A percentile compares a stretch with the other conserved stretches of the same genome.
Conservation (phyloP, 2,888 invertebrate species). For the Mycalesis mineus region DNA sequence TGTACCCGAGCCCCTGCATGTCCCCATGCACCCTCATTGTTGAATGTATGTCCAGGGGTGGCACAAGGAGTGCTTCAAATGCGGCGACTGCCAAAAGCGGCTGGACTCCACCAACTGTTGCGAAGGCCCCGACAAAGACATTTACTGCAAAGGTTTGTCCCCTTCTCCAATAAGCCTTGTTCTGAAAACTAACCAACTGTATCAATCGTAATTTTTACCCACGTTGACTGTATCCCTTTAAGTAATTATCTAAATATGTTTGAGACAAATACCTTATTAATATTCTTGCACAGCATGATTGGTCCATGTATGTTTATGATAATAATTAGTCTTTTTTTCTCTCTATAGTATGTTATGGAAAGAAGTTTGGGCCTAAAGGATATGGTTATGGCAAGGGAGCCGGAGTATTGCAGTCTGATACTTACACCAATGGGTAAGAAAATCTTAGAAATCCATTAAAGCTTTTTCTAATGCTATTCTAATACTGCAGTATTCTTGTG, state of each 20-base stretch:
- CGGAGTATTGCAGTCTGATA: slow-evolving; percentile 94
- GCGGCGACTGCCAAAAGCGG: slow-evolving; percentile 90
- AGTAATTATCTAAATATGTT: not conserved
- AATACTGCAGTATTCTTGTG: no score
- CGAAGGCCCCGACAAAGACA: slow-evolving; percentile 96
- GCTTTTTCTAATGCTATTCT: slow-evolving; percentile 59
- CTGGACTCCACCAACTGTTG: slow-evolving; percentile 95
- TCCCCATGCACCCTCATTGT: slow-evolving; percentile 46
- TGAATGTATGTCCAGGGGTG: slow-evolving; percentile 84
- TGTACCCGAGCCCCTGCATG: slow-evolving; percentile 60
- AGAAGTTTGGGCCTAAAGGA: slow-evolving; percentile 98
- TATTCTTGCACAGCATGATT: slow-evolving; percentile 25
- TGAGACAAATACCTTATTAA: slow-evolving; percentile 13
- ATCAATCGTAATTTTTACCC: slow-evolving; percentile 2
- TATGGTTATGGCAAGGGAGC: slow-evolving; percentile 98
- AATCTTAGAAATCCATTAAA: slow-evolving; percentile 39
- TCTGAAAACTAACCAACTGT: slow-evolving; percentile 17
- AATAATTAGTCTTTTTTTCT: slow-evolving; percentile 49
- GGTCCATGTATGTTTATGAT: slow-evolving; percentile 18
- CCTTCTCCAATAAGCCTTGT: slow-evolving; percentile 23
- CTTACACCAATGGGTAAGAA: slow-evolving; percentile 88
- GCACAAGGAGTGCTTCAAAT: slow-evolving; percentile 97
- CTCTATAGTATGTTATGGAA: slow-evolving; percentile 93
- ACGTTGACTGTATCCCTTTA: not conserved
- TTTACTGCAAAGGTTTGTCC: slow-evolving; percentile 95